A percentile compares a stretch with the other conserved stretches of the same genome.
Evolutionary conservation across 2,888 invertebrate genomes (phyloP).

Genomic region (Heliconius hortense): DNA sequence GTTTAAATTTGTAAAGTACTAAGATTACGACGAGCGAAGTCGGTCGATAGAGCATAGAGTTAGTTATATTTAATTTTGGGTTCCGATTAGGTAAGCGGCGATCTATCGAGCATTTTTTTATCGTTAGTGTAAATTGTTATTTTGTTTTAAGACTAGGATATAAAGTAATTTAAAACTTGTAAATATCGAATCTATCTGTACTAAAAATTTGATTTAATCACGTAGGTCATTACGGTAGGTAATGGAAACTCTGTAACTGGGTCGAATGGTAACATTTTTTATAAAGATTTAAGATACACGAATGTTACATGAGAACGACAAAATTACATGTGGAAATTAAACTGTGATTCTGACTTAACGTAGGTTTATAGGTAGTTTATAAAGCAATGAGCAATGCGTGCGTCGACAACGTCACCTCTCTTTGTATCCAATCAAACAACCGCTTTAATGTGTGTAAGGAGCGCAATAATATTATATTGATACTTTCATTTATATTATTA

Average conservation of each 20-base stretch:
- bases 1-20: constrained; percentile 74
- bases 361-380: constrained; percentile 76
- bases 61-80: constrained; percentile 73
- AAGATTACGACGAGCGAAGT: constrained; percentile 68
- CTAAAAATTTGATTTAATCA: constrained; percentile 72
- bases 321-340: constrained; percentile 76
- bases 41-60: constrained; percentile 65
- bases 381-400: constrained; percentile 58
- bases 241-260: constrained; percentile 74
- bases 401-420: constrained; percentile 26
- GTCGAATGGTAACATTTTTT: constrained; percentile 71
- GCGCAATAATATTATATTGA: not conserved
- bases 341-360: constrained; percentile 82
- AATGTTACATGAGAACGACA: constrained; percentile 23
- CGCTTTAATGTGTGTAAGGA: not conserved
- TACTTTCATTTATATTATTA: constrained; percentile 3
- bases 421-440: not conserved
- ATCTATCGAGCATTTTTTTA: constrained; percentile 80
- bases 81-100: constrained; percentile 74
- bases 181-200: constrained; percentile 76
- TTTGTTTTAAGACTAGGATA: constrained; percentile 80
- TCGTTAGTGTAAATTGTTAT: constrained; percentile 82
- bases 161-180: constrained; percentile 79
- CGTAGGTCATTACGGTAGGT: constrained; percentile 75
- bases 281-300: constrained; percentile 52